Conservation (phyloP, 2,888 invertebrate genomes). For the Rhagium mordax region DNA sequence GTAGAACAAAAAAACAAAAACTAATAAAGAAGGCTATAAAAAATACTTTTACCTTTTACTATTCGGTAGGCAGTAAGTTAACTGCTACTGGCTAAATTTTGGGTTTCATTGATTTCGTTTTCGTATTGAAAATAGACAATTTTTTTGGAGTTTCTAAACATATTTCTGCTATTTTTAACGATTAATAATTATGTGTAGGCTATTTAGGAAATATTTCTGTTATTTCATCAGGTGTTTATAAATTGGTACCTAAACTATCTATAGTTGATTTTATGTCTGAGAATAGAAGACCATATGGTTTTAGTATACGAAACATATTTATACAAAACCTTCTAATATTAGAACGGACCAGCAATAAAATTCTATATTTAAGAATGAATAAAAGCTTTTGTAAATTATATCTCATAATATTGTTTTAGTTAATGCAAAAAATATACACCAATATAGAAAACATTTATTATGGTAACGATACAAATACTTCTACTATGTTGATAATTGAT, state of each 20-base stretch:
- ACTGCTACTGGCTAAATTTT: no score
- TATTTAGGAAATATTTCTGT: background rate
- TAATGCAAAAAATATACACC: background rate
- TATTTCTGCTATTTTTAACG: background rate
- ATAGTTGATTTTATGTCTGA: constrained; percentile 1
- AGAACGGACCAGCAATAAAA: constrained; percentile 3
- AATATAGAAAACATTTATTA: background rate
- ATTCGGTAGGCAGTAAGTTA: no score
- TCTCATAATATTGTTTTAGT: background rate
- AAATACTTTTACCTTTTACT: no score
- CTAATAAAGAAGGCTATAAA: no score
- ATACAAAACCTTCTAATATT: constrained; percentile 20
- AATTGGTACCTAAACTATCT: background rate
- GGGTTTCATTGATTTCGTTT: no score
- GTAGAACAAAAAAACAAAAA: no score
- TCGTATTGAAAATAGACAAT: no score
- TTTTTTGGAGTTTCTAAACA: background rate
- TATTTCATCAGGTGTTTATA: background rate
- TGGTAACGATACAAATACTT: no score
- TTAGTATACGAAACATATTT: constrained; percentile 16
- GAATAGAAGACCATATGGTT: constrained; percentile 16
- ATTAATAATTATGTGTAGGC: background rate
- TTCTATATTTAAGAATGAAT: constrained; percentile 14
- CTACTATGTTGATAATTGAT: no score
- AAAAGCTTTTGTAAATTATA: constrained; percentile 23